A percentile compares a stretch with the other conserved stretches of the same genome.
These are phyloP conservation scores for Drosophila greeni DNA, from an alignment of 2,888 invertebrate genomes.

Conservation along the genomic window DNA sequence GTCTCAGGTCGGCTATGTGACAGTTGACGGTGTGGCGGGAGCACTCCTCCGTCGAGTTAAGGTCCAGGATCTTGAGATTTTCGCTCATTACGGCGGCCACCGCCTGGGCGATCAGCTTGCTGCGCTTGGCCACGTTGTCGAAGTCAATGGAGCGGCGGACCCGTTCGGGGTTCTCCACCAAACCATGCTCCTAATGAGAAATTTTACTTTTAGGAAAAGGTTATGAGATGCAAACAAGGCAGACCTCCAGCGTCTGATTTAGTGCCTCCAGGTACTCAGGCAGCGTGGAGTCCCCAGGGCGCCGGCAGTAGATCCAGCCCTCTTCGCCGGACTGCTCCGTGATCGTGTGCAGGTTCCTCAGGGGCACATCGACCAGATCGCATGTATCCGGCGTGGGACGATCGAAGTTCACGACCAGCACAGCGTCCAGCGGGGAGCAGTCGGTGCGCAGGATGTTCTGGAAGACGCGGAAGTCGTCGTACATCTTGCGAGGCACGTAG, in stretches of 20 bases:
- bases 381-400: conserved; percentile 31
- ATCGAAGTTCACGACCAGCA: conserved; percentile 74
- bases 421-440: conserved; percentile 71
- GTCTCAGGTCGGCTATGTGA: conserved; percentile 80
- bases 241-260: conserved; percentile 57
- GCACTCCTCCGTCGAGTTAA: conserved; percentile 80
- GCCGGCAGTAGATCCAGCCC: conserved; percentile 71
- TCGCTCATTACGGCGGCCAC: conserved; percentile 75
- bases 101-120: conserved; percentile 79
- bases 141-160: conserved; percentile 69
- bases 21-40: conserved; percentile 77
- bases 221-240: neutral
- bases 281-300: conserved; percentile 64
- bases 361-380: conserved; percentile 56
- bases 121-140: conserved; percentile 69
- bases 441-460: conserved; percentile 65
- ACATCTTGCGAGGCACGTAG: conserved; percentile 69
- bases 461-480: conserved; percentile 68
- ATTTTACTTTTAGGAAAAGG: too few relatives aligned
- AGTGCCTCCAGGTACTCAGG: conserved; percentile 61
- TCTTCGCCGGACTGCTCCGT: conserved; percentile 39
- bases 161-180: conserved; percentile 61
- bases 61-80: conserved; percentile 62
- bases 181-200: conserved; percentile 47
- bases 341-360: conserved; percentile 18